Evolutionary conservation across 2,888 invertebrate species (phyloP).

Genomic region (Nephrotoma guestfalica): DNA sequence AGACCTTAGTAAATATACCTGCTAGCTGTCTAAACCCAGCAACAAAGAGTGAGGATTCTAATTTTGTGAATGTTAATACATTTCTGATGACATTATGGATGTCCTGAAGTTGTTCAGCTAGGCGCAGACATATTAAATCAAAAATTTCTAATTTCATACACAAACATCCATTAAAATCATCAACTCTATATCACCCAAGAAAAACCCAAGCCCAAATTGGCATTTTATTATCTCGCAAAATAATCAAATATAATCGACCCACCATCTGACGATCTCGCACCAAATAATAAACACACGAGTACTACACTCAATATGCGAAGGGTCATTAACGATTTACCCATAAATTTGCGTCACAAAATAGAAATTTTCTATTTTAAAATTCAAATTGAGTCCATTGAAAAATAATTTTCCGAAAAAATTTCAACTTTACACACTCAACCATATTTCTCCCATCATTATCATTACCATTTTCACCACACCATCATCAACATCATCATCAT

Average conservation of each 20-base stretch:
- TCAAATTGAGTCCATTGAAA: neutral
- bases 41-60: too few species aligned
- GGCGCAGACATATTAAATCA: too few species aligned
- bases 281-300: neutral
- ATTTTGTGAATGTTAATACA: too few species aligned
- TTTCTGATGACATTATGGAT: too few species aligned
- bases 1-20: too few species aligned
- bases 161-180: too few species aligned
- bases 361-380: neutral
- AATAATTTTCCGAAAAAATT: neutral
- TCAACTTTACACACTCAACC: neutral
- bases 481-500: neutral
- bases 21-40: too few species aligned
- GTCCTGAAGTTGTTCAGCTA: too few species aligned
- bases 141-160: too few species aligned
- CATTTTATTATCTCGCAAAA: neutral
- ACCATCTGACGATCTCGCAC: neutral
- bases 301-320: neutral
- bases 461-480: neutral
- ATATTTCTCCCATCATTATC: neutral
- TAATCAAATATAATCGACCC: neutral
- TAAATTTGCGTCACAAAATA: neutral
- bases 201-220: neutral
- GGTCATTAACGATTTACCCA: neutral
- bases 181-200: too few species aligned